Conservation (phyloP, 2,888 invertebrate genomes). For the Cheilosia vernalis region DNA sequence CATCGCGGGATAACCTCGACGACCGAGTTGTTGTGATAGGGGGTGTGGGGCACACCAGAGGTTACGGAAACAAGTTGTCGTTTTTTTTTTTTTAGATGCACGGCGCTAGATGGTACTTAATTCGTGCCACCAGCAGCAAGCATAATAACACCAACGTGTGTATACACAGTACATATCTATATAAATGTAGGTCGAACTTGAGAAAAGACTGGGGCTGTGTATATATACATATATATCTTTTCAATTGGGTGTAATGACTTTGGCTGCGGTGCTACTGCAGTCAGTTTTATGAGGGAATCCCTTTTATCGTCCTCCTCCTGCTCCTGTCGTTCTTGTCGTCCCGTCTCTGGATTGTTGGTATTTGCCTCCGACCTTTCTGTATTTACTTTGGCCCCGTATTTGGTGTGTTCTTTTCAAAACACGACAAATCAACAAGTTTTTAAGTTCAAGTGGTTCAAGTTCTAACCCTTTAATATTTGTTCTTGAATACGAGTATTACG, state of each 20-base stretch:
- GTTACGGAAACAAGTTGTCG: slow-evolving; percentile 54
- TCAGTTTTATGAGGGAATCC: slow-evolving; percentile 31
- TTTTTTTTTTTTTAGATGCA: slow-evolving; percentile 50
- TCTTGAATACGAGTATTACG: neutral
- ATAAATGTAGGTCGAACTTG: slow-evolving; percentile 60
- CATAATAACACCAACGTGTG: slow-evolving; percentile 14
- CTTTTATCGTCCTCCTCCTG: slow-evolving; percentile 1
- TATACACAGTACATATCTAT: slow-evolving; percentile 11
- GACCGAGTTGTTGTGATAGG: neutral
- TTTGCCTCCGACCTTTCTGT: slow-evolving; percentile 37
- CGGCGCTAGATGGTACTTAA: slow-evolving; percentile 61
- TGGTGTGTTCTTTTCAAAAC: slow-evolving; percentile 23
- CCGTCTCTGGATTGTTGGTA: slow-evolving; percentile 1
- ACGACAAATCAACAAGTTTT: slow-evolving; percentile 54
- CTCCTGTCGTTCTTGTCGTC: neutral
- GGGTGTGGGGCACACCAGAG: neutral
- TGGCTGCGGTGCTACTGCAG: slow-evolving; percentile 19
- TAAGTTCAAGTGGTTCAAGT: slow-evolving; percentile 42
- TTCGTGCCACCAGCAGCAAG: slow-evolving; percentile 31
- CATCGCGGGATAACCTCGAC: slow-evolving; percentile 35
- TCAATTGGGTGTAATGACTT: slow-evolving; percentile 59
- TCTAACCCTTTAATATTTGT: slow-evolving; percentile 38
- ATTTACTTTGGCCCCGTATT: slow-evolving; percentile 35
- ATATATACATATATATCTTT: slow-evolving; percentile 40
- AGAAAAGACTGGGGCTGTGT: slow-evolving; percentile 28